A percentile compares a stretch with the other conserved stretches of the same genome.
phyloP scores from a whole-genome alignment of 37 sponge, comb jelly and placozoan species.

The Cliona cf. orientalis region DNA sequence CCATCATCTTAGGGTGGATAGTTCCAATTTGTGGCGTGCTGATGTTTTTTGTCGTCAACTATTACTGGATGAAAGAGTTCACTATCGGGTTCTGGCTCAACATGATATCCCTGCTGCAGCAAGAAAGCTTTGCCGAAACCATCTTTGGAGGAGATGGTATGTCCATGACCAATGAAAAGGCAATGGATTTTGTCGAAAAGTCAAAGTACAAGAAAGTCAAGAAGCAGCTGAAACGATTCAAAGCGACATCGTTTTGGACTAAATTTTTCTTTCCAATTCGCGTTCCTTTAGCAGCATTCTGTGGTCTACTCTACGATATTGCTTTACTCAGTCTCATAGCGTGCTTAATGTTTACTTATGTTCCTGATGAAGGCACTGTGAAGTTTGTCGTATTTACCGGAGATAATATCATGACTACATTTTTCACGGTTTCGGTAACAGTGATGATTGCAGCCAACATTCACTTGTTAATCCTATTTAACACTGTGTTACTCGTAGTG shows the following conservation, averaged over 20 bases:
- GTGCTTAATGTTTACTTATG: conserved; percentile 18
- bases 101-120: conserved; percentile 54
- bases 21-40: conserved; percentile 37
- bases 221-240: conserved; percentile 5
- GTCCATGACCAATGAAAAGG: conserved; percentile 7
- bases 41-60: conserved; percentile 53
- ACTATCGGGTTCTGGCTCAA: conserved; percentile 50
- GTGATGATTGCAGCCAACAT: conserved; percentile 24
- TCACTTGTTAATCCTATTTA: conserved; percentile 17
- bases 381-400: not conserved
- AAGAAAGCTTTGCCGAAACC: conserved; percentile 38
- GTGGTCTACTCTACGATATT: conserved; percentile 22
- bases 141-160: conserved; percentile 31
- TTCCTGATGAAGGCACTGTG: not conserved
- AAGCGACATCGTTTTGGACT: conserved; percentile 7
- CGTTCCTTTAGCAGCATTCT: conserved; percentile 19
- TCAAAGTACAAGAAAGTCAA: conserved; percentile 26
- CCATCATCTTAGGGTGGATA: conserved; percentile 22
- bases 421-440: not conserved
- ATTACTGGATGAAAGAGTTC: conserved; percentile 52
- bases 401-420: conserved; percentile 1
- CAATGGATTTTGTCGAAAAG: conserved; percentile 37
- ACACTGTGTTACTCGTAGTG: not conserved
- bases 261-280: conserved; percentile 24
- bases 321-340: conserved; percentile 12